Percentiles rank a stretch among this genome's conserved stretches.
Conservation (phyloP, 2,888 invertebrate genomes). For the Listrodromus nycthemerus region DNA sequence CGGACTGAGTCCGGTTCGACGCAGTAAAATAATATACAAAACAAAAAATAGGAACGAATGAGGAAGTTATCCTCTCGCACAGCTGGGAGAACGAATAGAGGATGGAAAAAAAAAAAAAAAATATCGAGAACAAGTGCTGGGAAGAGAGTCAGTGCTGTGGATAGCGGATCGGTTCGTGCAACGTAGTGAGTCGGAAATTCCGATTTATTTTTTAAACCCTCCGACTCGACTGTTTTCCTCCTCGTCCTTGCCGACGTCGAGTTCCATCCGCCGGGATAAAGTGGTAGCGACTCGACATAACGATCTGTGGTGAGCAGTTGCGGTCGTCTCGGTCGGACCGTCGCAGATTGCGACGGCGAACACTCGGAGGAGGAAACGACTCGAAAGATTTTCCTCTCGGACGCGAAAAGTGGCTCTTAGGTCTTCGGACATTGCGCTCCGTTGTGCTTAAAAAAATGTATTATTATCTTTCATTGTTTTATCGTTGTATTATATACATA, state of each 20-base stretch:
- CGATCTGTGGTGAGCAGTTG: not conserved
- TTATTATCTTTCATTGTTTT: too few relatives aligned
- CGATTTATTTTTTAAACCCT: conserved; percentile 47
- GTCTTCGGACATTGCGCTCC: not conserved
- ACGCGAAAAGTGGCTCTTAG: not conserved
- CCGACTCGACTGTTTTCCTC: conserved; percentile 15
- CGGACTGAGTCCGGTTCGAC: conserved; percentile 33
- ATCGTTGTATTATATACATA: too few relatives aligned
- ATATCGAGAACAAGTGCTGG: conserved; percentile 37
- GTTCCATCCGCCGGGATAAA: not conserved
- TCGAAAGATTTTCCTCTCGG: not conserved
- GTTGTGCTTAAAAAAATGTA: too few relatives aligned
- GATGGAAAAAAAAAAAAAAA: conserved; percentile 39
- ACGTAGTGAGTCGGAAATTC: conserved; percentile 61
- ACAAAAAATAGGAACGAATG: conserved; percentile 47
- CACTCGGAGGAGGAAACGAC: not conserved
- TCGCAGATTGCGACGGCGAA: not conserved
- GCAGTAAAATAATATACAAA: conserved; percentile 36
- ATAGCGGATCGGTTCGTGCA: conserved; percentile 18
- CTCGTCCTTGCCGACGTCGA: conserved; percentile 31
- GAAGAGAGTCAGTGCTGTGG: conserved; percentile 48
- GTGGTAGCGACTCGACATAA: conserved; percentile 1
- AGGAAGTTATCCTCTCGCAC: conserved; percentile 57
- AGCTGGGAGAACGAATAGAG: conserved; percentile 54
- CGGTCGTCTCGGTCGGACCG: not conserved